A percentile compares a stretch with the other conserved stretches of the same genome.
These are phyloP conservation scores for Trigoniulus corallinus DNA, from an alignment of 1,140 invertebrate species.

Conservation along the genomic window DNA sequence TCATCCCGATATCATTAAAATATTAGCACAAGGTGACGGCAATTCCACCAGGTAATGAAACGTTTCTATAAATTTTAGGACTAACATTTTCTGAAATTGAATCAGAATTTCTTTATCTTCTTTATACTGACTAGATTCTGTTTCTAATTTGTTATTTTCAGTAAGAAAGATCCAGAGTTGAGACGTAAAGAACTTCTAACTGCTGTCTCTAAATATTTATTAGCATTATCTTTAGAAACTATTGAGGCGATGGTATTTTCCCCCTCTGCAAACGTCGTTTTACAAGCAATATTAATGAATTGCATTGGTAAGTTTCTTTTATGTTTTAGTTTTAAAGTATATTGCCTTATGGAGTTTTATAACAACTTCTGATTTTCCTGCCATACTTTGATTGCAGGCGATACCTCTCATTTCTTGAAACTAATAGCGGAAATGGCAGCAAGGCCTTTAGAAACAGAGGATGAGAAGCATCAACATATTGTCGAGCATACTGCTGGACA, in stretches of 20 bases:
- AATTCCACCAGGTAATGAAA: neutral
- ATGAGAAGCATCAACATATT: neutral
- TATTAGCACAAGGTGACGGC: neutral
- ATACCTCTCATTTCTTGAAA: neutral
- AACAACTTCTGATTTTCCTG: too few species aligned
- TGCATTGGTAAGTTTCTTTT: neutral
- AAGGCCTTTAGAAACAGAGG: neutral
- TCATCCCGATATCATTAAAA: neutral
- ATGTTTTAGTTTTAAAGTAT: too few species aligned
- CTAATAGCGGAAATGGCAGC: neutral
- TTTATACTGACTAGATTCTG: too few species aligned
- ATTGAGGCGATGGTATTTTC: neutral
- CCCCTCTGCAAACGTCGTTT: neutral
- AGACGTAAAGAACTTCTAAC: neutral
- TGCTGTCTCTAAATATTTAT: neutral
- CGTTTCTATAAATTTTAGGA: neutral
- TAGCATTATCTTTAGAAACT: neutral
- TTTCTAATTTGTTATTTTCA: neutral
- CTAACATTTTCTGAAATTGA: too few species aligned
- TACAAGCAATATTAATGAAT: neutral
- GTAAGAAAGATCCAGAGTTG: neutral
- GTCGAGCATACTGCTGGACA: neutral
- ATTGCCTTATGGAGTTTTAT: too few species aligned
- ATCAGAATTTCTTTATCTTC: too few species aligned
- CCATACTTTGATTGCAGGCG: too few species aligned